These are phyloP conservation scores for Apis cerana DNA, from an alignment of 1,140 invertebrate genomes.

Conservation along the genomic window DNA sequence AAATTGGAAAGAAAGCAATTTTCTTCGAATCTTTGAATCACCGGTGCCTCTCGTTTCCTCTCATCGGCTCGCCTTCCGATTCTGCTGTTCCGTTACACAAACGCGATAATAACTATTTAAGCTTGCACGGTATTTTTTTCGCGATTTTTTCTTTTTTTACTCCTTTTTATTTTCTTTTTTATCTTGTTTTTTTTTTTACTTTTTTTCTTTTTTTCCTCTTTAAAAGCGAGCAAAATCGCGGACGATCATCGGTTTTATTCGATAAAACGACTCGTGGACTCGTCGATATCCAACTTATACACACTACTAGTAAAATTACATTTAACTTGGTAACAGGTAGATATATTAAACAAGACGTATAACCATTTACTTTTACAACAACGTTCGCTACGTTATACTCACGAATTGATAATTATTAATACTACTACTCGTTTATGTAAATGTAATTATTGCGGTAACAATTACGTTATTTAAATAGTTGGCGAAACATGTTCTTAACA, in stretches of 20 bases:
- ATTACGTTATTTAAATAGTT: conserved; percentile 28
- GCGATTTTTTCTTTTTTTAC: neutral
- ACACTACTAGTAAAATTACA: conserved; percentile 14
- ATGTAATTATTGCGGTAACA: conserved; percentile 20
- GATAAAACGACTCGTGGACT: conserved; percentile 1
- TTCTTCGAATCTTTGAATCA: conserved; percentile 21
- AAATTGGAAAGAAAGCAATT: neutral
- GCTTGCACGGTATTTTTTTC: conserved; percentile 37
- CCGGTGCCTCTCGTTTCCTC: conserved; percentile 3
- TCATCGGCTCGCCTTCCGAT: conserved; percentile 33
- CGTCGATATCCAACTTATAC: conserved; percentile 8
- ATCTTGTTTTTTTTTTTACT: conserved; percentile 8
- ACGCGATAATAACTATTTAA: conserved; percentile 56
- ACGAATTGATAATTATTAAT: conserved; percentile 21
- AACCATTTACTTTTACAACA: conserved; percentile 31
- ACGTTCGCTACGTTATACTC: conserved; percentile 26
- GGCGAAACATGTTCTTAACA: neutral
- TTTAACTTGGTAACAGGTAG: conserved; percentile 24
- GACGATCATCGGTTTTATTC: conserved; percentile 45
- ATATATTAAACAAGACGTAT: conserved; percentile 31
- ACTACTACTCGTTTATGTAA: conserved; percentile 12
- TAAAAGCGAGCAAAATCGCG: conserved; percentile 32
- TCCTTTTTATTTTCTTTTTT: conserved; percentile 3
- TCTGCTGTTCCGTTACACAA: conserved; percentile 40
- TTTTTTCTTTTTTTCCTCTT: conserved; percentile 26